These are phyloP conservation scores for Trichomalopsis sarcophagae DNA, from an alignment of 1,140 invertebrate species.

Conservation along the genomic window DNA sequence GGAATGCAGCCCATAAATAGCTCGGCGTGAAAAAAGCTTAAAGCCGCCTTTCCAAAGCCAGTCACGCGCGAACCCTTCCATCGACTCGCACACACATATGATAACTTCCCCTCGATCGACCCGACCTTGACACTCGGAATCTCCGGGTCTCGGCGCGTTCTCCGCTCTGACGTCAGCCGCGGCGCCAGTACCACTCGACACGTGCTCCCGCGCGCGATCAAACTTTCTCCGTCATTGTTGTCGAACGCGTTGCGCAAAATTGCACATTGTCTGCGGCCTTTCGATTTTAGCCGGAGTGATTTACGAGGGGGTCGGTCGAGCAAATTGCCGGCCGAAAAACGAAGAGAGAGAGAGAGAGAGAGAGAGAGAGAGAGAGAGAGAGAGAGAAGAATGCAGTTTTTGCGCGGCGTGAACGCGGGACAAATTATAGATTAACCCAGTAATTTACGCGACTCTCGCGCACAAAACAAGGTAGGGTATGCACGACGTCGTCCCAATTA, in stretches of 20 bases:
- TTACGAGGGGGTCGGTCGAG: background rate
- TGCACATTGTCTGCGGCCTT: no score
- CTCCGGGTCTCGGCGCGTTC: conserved; percentile 6
- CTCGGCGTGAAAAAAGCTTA: background rate
- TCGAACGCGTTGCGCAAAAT: background rate
- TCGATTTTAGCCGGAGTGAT: background rate
- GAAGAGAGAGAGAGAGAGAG: no score
- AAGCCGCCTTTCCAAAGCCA: background rate
- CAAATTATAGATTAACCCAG: background rate
- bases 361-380: background rate
- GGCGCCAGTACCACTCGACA: background rate
- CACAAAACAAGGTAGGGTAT: no score
- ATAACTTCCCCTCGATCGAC: background rate
- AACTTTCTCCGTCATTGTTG: background rate
- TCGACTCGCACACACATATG: no score
- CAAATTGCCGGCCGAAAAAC: background rate
- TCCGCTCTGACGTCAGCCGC: conserved; percentile 32
- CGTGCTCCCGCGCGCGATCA: conserved; percentile 15
- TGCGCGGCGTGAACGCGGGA: background rate
- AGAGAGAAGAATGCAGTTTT: background rate
- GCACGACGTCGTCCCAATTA: background rate
- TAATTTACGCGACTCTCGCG: background rate
- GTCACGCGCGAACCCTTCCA: background rate
- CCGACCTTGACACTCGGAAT: conserved; percentile 38
- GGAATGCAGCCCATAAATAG: background rate